Evolutionary conservation across 1,140 invertebrate genomes (phyloP), one percentile per base, ranked within the genome.

Genomic region (Drosophila mayri): DNA sequence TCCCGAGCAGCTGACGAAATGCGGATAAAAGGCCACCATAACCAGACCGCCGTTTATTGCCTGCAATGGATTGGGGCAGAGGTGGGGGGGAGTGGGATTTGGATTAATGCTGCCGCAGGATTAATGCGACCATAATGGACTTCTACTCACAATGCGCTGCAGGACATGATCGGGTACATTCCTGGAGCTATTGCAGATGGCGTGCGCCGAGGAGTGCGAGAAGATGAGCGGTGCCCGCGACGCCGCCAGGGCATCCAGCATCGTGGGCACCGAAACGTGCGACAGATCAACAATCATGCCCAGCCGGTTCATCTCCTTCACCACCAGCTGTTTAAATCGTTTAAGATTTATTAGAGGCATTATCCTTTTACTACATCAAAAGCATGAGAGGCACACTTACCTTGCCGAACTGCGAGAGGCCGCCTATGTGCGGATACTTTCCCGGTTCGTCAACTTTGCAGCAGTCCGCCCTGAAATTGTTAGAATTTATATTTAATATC

Each of bases 221-320:
- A 97, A 98, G 81, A 98, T 97, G 64, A 98, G 96, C 1, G 97
- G 97, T 0, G 97, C 97, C 79, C 94, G 94, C 1, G 96, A 95
- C 11, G 96, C 93, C 10, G 94, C 93, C 80, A 98, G 94, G 3
- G 96, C 96, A 71, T 97, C 96, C 38, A 95, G 92, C 95, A 97
- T 98, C 2, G 95, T 98, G 90, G 94, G 95, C 84, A 94, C 95
- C 57, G 96, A 96, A 16, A 97, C 97, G 93, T 98, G 97, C 7
- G 97, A 97, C 73, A 98, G 94, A 93, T 98, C 97, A 38, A 98
- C 96, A 93, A 98, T 93, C 97, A 98, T 98, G n/a, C 97, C 97
- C 44, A 97, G 94, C 38, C 97, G 94, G 94, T 97, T 97, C 96
- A 97, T 96, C 94, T 97, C 96, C 75, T 94, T 93, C 10, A 97